These are phyloP conservation scores for Brachycybe producta DNA, from an alignment of 2,888 invertebrate species.

Conservation along the genomic window DNA sequence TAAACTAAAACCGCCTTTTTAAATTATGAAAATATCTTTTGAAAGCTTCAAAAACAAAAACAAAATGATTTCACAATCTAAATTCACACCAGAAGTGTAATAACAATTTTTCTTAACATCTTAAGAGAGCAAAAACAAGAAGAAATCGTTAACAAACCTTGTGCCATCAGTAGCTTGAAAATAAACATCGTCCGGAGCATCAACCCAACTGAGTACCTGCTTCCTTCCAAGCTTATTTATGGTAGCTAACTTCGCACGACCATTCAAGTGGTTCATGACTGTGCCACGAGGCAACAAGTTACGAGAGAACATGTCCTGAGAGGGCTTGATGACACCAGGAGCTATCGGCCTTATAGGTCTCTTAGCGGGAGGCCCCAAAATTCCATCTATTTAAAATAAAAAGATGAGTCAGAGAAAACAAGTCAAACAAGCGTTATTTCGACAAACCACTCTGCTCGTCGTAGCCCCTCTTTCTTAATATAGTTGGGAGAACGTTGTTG, in stretches of 20 bases:
- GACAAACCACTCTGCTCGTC: conserved; percentile 47
- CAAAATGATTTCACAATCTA: no score
- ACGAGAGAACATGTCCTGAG: conserved; percentile 18
- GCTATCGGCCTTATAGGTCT: conserved; percentile 41
- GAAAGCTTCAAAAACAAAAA: no score
- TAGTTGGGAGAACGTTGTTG: conserved; percentile 40
- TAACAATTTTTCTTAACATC: no score
- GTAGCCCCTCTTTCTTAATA: conserved; percentile 67
- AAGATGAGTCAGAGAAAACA: neutral
- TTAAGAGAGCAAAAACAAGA: no score
- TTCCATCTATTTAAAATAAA: conserved; percentile 6
- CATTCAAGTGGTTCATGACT: conserved; percentile 50
- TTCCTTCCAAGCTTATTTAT: conserved; percentile 62
- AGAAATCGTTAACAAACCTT: conserved; percentile 53
- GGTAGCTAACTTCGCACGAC: conserved; percentile 65
- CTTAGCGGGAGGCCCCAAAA: conserved; percentile 54
- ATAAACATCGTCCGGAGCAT: conserved; percentile 93
- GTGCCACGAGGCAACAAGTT: conserved; percentile 28
- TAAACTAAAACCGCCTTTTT: no score
- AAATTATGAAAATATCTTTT: no score
- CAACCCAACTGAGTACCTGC: conserved; percentile 95
- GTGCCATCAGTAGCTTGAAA: conserved; percentile 80
- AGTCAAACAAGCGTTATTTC: neutral
- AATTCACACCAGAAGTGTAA: neutral
- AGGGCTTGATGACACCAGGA: conserved; percentile 18